Conservation (phyloP, 2,797 vertebrate genomes). For the Chromobotia macracanthus region DNA sequence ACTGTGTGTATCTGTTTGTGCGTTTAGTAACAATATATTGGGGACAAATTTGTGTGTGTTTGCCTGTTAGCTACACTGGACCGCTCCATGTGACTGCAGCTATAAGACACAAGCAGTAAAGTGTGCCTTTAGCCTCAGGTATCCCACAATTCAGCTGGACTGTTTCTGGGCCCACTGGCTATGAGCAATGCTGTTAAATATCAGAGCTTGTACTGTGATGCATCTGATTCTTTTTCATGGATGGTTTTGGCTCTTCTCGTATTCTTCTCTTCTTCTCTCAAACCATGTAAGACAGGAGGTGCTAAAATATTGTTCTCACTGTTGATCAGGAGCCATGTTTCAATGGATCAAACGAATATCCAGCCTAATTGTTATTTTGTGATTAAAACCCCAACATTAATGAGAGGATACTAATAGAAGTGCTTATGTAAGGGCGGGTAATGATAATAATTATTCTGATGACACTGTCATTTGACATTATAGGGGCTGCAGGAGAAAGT, state of each 20-base stretch:
- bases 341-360: slow-evolving; percentile 39
- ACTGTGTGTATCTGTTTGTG: slow-evolving; percentile 43
- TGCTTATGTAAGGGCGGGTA: slow-evolving; percentile 42
- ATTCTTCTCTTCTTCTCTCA: background rate
- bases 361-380: slow-evolving; percentile 48
- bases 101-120: slow-evolving; percentile 5
- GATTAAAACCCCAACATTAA: slow-evolving; percentile 45
- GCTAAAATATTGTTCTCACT: slow-evolving; percentile 11
- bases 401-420: slow-evolving; percentile 43
- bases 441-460: slow-evolving; percentile 54
- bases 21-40: no score
- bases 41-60: no score
- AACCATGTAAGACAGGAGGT: background rate
- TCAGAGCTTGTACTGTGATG: background rate
- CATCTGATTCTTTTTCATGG: background rate
- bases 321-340: slow-evolving; percentile 41
- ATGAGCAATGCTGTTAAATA: slow-evolving; percentile 30
- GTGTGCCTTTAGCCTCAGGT: slow-evolving; percentile 4
- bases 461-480: slow-evolving; percentile 46
- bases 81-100: slow-evolving; percentile 25
- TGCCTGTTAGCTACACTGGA: background rate
- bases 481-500: slow-evolving; percentile 13
- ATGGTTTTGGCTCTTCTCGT: slow-evolving; percentile 12
- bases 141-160: slow-evolving; percentile 19
- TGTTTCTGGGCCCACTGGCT: background rate